A percentile compares a stretch with the other conserved stretches of the same genome.
phyloP scores from a whole-genome alignment of 2,888 invertebrate genomes.

The Parochlus steinenii region DNA sequence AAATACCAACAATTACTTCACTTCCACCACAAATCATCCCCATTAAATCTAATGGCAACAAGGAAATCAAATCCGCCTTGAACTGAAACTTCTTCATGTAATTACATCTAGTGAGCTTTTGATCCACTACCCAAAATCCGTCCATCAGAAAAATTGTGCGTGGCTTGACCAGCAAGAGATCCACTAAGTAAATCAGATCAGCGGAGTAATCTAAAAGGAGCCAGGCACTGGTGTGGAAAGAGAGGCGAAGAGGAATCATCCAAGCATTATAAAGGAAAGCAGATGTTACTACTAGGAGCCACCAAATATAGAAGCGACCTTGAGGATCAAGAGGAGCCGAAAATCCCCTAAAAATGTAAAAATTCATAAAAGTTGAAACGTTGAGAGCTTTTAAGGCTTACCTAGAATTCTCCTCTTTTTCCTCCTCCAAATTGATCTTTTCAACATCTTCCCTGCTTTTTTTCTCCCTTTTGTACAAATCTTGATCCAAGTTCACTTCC shows the following conservation, averaged over 20 bases:
- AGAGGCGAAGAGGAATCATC: conserved; percentile 62
- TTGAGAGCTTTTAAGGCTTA: too few relatives aligned
- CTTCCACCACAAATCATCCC: too few relatives aligned
- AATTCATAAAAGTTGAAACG: too few relatives aligned
- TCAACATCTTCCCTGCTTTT: too few relatives aligned
- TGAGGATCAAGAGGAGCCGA: conserved; percentile 50
- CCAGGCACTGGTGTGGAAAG: conserved; percentile 63
- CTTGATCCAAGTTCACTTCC: conserved; percentile 24
- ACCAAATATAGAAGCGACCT: conserved; percentile 51
- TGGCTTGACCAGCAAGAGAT: conserved; percentile 57
- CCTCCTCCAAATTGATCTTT: too few relatives aligned
- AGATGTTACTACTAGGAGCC: conserved; percentile 62
- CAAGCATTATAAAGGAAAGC: conserved; percentile 75
- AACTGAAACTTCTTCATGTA: conserved; percentile 63
- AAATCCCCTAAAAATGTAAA: too few relatives aligned
- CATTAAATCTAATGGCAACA: conserved; percentile 66
- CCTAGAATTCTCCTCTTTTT: not conserved
- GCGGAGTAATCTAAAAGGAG: conserved; percentile 57
- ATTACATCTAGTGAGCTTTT: conserved; percentile 49
- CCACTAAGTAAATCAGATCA: conserved; percentile 60
- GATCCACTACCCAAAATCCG: conserved; percentile 67
- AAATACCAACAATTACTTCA: too few relatives aligned
- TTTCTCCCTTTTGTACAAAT: conserved; percentile 17
- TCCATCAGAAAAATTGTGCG: conserved; percentile 60
- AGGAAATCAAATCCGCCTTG: conserved; percentile 66